Evolutionary conservation across 2,888 invertebrate genomes (phyloP).

Genomic region (Leptopterna dolabrata): DNA sequence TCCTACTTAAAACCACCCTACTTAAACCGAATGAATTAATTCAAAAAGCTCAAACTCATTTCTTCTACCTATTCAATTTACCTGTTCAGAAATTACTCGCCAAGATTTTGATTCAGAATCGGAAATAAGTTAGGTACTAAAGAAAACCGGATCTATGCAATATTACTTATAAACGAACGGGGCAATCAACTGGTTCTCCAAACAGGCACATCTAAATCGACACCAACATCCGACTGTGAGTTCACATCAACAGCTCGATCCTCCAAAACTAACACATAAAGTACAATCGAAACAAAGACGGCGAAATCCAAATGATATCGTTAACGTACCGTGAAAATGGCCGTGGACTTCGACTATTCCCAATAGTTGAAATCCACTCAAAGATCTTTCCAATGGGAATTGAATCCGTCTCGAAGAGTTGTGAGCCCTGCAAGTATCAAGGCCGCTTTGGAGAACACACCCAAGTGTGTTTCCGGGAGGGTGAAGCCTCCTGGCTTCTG

Average conservation of each 20-base stretch:
- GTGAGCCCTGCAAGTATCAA: neutral
- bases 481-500: neutral
- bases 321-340: neutral
- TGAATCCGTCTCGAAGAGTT: neutral
- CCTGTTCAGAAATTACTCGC: too few species aligned
- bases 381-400: neutral
- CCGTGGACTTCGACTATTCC: neutral
- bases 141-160: too few species aligned
- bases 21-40: too few species aligned
- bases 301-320: neutral
- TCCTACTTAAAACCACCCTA: too few species aligned
- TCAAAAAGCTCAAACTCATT: too few species aligned
- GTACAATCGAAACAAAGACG: neutral
- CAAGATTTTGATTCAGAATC: too few species aligned
- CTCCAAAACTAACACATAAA: too few species aligned
- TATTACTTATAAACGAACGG: too few species aligned
- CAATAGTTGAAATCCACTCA: too few species aligned
- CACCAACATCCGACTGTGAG: neutral
- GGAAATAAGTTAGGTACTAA: too few species aligned
- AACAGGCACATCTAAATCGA: neutral
- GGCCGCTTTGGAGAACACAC: slow-evolving; percentile 31
- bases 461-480: slow-evolving; percentile 49
- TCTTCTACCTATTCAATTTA: too few species aligned
- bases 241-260: neutral
- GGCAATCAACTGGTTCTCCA: too few species aligned